These are phyloP conservation scores for Scyliorhinus canicula DNA, from an alignment of 2,797 vertebrate species.

Conservation along the genomic window DNA sequence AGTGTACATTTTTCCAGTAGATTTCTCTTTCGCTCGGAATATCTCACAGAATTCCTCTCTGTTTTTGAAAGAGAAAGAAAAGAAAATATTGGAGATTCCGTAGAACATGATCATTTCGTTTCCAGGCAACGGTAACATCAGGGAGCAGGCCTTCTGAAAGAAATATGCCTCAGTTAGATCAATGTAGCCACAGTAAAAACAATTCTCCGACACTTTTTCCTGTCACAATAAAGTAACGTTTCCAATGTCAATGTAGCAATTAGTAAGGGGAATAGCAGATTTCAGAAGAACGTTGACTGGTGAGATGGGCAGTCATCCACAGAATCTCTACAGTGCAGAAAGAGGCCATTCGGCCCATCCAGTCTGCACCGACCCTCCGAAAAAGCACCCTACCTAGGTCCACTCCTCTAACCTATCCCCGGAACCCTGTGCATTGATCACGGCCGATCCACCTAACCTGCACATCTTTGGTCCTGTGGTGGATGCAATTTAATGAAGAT, in stretches of 20 bases:
- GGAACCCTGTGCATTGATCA: too few relatives aligned
- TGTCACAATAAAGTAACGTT: background rate
- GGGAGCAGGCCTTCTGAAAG: background rate
- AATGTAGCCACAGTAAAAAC: background rate
- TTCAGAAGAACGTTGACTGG: background rate
- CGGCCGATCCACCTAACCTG: too few relatives aligned
- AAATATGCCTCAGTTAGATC: background rate
- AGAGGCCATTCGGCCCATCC: too few relatives aligned
- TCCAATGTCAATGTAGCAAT: background rate
- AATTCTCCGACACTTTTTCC: background rate
- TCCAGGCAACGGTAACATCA: background rate
- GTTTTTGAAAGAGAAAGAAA: slow-evolving; percentile 31
- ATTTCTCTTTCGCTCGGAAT: slow-evolving; percentile 93
- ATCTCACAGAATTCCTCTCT: slow-evolving; percentile 99
- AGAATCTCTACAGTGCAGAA: too few relatives aligned
- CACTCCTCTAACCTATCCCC: too few relatives aligned
- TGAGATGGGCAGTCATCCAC: too few relatives aligned
- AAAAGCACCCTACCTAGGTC: too few relatives aligned
- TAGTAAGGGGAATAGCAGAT: background rate
- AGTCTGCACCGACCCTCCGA: too few relatives aligned
- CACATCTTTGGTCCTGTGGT: too few relatives aligned
- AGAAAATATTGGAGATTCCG: background rate
- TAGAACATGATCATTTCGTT: background rate
- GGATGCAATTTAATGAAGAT: background rate
- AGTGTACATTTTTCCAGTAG: slow-evolving; percentile 85